A percentile compares a stretch with the other conserved stretches of the same genome.
Evolutionary conservation across 2,888 invertebrate genomes (phyloP).

Genomic region (Argynnis bischoffii): DNA sequence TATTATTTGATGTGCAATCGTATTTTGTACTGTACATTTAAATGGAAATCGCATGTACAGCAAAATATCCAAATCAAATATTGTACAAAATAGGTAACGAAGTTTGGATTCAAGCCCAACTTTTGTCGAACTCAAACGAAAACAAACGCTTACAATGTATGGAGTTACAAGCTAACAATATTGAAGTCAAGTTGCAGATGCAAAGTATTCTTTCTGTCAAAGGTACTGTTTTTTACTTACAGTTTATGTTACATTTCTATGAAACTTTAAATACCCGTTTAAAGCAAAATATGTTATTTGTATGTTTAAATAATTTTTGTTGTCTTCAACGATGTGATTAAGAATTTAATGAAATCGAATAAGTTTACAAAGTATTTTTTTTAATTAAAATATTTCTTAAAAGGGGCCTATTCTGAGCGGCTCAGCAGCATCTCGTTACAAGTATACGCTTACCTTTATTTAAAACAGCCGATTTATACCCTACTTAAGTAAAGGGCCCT

Average conservation of each 20-base stretch:
- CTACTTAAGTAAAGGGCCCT: constrained; percentile 24
- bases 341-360: no score
- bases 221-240: not conserved
- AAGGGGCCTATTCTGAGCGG: not conserved
- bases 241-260: not conserved
- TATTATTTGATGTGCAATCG: constrained; percentile 11
- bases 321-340: no score
- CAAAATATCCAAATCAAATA: constrained; percentile 3
- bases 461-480: constrained; percentile 27
- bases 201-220: not conserved
- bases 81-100: constrained; percentile 8
- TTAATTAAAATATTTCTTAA: constrained; percentile 12
- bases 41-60: not conserved
- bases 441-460: constrained; percentile 20
- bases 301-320: not conserved
- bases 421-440: constrained; percentile 16
- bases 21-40: not conserved
- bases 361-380: not conserved
- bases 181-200: constrained; percentile 8
- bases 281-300: no score
- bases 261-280: no score
- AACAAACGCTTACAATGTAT: constrained; percentile 34
- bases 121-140: constrained; percentile 29
- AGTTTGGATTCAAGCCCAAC: constrained; percentile 32
- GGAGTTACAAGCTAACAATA: constrained; percentile 25